Evolutionary conservation across 2,888 invertebrate species (phyloP).

Genomic region (Drosophila prostipennis): DNA sequence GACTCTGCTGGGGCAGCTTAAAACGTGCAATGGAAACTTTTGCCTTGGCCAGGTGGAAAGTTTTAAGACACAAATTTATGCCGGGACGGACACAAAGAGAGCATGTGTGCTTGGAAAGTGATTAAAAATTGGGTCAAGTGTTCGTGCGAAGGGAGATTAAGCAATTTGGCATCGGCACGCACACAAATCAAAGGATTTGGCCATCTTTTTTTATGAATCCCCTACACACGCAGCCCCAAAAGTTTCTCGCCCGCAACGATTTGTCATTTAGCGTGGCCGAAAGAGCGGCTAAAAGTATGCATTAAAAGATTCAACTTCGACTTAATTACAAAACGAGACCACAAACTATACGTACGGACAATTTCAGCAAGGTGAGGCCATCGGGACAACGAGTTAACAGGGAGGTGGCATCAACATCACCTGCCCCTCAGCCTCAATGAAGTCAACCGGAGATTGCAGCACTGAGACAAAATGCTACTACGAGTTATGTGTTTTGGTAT

Average conservation of each 20-base stretch:
- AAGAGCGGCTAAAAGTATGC: conserved; percentile 12
- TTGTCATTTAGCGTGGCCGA: conserved; percentile 40
- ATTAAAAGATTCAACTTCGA: conserved; percentile 36
- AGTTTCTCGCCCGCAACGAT: conserved; percentile 38
- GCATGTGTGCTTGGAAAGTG: conserved; percentile 72
- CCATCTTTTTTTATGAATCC: conserved; percentile 48
- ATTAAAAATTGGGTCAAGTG: conserved; percentile 81
- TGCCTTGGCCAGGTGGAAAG: conserved; percentile 50
- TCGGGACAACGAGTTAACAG: conserved; percentile 33
- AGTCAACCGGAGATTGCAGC: conserved; percentile 3
- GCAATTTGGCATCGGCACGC: conserved; percentile 69
- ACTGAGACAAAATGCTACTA: conserved; percentile 10
- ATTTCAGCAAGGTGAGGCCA: conserved; percentile 2
- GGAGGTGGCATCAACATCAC: conserved; percentile 14
- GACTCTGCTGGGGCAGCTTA: conserved; percentile 49
- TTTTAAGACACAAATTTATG: conserved; percentile 76
- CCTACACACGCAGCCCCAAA: neutral
- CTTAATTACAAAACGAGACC: conserved; percentile 53
- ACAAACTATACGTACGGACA: conserved; percentile 20
- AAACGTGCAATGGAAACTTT: conserved; percentile 74
- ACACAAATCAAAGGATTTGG: conserved; percentile 77
- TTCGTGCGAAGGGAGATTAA: conserved; percentile 73
- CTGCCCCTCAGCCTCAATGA: conserved; percentile 8
- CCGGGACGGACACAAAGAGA: conserved; percentile 34
- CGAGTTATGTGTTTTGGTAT: too few species aligned